Conservation (phyloP, 1,140 invertebrate genomes). For the Liolophura sinensis region DNA sequence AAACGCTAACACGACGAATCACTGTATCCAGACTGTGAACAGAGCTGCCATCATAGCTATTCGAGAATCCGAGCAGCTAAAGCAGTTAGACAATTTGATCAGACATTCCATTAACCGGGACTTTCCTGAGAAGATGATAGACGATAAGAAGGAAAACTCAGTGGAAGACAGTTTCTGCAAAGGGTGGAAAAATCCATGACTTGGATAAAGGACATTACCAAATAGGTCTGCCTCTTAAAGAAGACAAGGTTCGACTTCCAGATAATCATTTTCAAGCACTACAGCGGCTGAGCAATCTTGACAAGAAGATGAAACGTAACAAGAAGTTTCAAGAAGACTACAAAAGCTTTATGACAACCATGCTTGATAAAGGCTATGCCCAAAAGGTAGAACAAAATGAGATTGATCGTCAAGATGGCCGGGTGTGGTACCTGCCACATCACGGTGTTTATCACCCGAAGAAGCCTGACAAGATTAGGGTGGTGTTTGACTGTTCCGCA, state of each 20-base stretch:
- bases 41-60: too few species aligned
- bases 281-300: slow-evolving; percentile 8
- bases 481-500: slow-evolving; percentile 32
- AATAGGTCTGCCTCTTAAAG: slow-evolving; percentile 10
- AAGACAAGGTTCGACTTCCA: slow-evolving; percentile 4
- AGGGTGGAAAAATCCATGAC: slow-evolving; percentile 11
- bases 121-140: slow-evolving; percentile 15
- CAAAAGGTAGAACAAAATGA: slow-evolving; percentile 1
- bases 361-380: slow-evolving; percentile 17
- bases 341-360: slow-evolving; percentile 10
- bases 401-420: neutral
- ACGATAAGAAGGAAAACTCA: slow-evolving; percentile 12
- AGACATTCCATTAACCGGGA: too few species aligned
- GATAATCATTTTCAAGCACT: slow-evolving; percentile 10
- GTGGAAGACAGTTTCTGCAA: slow-evolving; percentile 15
- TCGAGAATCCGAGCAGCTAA: too few species aligned
- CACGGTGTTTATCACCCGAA: too few species aligned
- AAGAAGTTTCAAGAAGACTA: slow-evolving; percentile 17
- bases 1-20: too few species aligned
- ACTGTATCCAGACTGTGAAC: too few species aligned
- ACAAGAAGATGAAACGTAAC: slow-evolving; percentile 12
- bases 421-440: slow-evolving; percentile 28
- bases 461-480: slow-evolving; percentile 24
- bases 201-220: slow-evolving; percentile 3
- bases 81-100: too few species aligned